These are phyloP conservation scores for Campylorhamphus procurvoides DNA, from an alignment of 2,113 vertebrate genomes.

Conservation along the genomic window DNA sequence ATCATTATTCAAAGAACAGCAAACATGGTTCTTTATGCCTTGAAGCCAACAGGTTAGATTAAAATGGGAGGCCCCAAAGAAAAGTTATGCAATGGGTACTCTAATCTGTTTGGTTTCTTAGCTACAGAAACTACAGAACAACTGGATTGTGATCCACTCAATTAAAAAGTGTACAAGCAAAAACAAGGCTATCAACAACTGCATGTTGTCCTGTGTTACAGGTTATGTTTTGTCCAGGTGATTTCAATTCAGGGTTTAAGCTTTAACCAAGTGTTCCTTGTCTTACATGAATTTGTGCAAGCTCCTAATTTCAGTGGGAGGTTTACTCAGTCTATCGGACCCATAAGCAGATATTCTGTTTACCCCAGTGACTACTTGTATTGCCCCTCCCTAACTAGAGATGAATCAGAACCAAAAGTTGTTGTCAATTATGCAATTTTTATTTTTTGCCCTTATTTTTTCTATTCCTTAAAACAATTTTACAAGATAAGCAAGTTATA, in stretches of 20 bases:
- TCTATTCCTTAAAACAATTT: not conserved
- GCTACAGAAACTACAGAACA: not conserved
- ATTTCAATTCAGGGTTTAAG: not conserved
- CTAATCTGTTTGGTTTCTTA: not conserved
- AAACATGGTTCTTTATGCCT: not conserved
- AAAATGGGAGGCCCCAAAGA: not conserved
- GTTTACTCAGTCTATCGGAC: not conserved
- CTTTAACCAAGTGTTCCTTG: not conserved
- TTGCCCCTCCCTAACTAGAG: not conserved
- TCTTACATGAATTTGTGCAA: not conserved
- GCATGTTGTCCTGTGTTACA: not conserved
- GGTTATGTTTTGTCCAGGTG: not conserved
- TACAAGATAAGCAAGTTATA: not conserved
- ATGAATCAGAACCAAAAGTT: not conserved
- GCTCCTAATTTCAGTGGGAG: not conserved
- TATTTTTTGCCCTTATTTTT: fast-evolving
- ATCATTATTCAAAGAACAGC: not conserved
- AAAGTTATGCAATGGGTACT: not conserved
- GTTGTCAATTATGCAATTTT: not conserved
- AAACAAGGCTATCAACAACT: not conserved
- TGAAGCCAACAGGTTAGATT: not conserved
- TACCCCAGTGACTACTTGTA: not conserved
- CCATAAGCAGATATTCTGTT: not conserved
- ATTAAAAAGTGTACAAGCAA: not conserved
- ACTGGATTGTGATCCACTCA: not conserved